These are phyloP conservation scores for Pangasius djambal DNA, from an alignment of 2,797 vertebrate species.

Conservation along the genomic window DNA sequence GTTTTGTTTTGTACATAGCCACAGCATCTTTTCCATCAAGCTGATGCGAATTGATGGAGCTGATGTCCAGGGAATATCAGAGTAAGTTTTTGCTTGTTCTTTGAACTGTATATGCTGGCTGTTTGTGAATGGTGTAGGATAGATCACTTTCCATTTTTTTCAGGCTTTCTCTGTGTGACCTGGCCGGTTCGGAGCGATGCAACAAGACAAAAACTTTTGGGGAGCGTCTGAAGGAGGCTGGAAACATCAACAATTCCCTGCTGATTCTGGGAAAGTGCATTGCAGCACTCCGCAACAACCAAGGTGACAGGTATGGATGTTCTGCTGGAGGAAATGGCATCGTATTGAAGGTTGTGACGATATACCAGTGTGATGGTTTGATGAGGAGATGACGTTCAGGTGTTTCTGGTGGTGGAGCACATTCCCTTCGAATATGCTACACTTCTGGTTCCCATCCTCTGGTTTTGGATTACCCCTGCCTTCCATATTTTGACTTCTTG, in stretches of 20 bases:
- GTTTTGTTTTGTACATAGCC: constrained; percentile 70
- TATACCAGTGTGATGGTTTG: neutral
- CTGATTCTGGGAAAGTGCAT: constrained; percentile 93
- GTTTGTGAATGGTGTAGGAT: neutral
- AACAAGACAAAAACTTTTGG: constrained; percentile 88
- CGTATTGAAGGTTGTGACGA: too few species aligned
- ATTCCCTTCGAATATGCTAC: neutral
- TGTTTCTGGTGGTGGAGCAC: neutral
- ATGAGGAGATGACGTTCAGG: neutral
- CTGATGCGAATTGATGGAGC: constrained; percentile 76
- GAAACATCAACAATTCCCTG: constrained; percentile 91
- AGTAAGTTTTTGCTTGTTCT: constrained; percentile 76
- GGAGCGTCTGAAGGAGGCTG: constrained; percentile 88
- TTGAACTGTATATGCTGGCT: neutral
- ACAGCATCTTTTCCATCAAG: constrained; percentile 90
- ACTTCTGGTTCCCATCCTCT: too few species aligned
- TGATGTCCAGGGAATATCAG: constrained; percentile 75
- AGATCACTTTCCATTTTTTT: neutral
- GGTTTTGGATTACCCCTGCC: neutral
- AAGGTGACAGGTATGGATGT: constrained; percentile 77
- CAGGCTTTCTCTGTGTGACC: constrained; percentile 88
- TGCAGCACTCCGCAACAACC: constrained; percentile 81
- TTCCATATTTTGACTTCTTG: neutral
- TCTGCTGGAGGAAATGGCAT: neutral
- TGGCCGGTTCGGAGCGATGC: constrained; percentile 90